Evolutionary conservation across 2,113 vertebrate species (phyloP).

Genomic region (Cryptotis parvus): DNA sequence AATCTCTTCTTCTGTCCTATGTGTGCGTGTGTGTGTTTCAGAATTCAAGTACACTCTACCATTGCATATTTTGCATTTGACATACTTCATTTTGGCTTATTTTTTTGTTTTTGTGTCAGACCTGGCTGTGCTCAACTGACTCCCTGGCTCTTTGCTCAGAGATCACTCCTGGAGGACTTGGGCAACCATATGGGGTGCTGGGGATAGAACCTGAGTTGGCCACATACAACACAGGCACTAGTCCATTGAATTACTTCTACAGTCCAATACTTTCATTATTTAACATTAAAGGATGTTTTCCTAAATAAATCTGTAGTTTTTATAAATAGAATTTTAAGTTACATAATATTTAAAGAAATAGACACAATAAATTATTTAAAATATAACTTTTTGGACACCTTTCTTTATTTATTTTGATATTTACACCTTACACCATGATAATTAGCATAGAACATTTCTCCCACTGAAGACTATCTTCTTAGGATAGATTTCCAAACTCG

Average conservation of each 20-base stretch:
- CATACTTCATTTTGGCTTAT: background rate
- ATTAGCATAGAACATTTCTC: conserved; percentile 41
- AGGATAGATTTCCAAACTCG: conserved; percentile 19
- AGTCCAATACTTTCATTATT: background rate
- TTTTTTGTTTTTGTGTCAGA: no score
- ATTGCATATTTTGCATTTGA: conserved; percentile 3
- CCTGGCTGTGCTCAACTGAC: no score
- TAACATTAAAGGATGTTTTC: conserved; percentile 41
- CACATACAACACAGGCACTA: no score
- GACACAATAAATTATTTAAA: conserved; percentile 25
- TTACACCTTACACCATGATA: background rate
- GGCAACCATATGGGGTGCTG: no score
- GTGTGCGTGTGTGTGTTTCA: no score
- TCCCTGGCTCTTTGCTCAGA: no score
- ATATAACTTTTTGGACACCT: conserved; percentile 21
- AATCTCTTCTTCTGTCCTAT: background rate
- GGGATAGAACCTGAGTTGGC: no score
- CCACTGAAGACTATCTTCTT: conserved; percentile 15
- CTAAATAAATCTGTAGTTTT: conserved; percentile 44
- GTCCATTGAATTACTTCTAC: background rate
- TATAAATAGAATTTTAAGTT: conserved; percentile 52
- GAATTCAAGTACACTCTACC: background rate
- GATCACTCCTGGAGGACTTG: no score
- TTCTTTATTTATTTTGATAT: conserved; percentile 28
- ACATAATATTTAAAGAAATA: conserved; percentile 47